Base-by-base conservation (phyloP, 2,797 vertebrate genomes). In the Chaunax sp. region DNA sequence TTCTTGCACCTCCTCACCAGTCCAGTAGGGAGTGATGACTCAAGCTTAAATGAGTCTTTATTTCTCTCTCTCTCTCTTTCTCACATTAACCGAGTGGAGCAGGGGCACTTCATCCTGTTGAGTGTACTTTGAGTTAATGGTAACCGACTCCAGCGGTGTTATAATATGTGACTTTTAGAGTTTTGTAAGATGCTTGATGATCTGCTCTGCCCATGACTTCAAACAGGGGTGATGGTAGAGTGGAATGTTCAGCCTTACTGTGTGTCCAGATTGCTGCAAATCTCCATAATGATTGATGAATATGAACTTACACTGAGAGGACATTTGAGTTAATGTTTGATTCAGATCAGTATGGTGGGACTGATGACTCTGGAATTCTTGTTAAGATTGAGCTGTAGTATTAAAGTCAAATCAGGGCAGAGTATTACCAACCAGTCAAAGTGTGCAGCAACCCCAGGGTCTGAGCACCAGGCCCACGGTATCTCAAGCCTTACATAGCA, bases 1-100 rank as follows among this genome's bases (percentile, higher is more conserved):
- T 81, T 78, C 74, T 86, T 64, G 22, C 89, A 90, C 84, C 89
- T 92, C 89, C 77, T 85, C 72, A 40, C 76, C 78, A 70, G 73
- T 73, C 64, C 58, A 6, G 41, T 72, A 75, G 68, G 69, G 80
- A 82, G 18, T 7, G 77, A 85, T 90, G 91, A 93, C 81, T 93
- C 92, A 91, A 66, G 14, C 41, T 58, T 69, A 69, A 85, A 76
- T 78, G 22, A 80, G 44, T 62, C 62, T 76, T 69, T 52, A 43
- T 79, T 66, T 79, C n/a, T 61, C 43, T 57, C 38, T 47, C 5
- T 40, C 26, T 15, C 35, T 70, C 30, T 35, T 28, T 62, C 16
- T 55, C 5, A 3, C 53, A 22, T 14, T 49, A 67, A 78, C 68
- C 77, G 35, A 33, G 41, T 60, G 35, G 66, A 72, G 37, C 64